A percentile compares a stretch with the other conserved stretches of the same genome.
Conservation (phyloP, 2,797 vertebrate genomes). For the Sphenopsis melanotis region DNA sequence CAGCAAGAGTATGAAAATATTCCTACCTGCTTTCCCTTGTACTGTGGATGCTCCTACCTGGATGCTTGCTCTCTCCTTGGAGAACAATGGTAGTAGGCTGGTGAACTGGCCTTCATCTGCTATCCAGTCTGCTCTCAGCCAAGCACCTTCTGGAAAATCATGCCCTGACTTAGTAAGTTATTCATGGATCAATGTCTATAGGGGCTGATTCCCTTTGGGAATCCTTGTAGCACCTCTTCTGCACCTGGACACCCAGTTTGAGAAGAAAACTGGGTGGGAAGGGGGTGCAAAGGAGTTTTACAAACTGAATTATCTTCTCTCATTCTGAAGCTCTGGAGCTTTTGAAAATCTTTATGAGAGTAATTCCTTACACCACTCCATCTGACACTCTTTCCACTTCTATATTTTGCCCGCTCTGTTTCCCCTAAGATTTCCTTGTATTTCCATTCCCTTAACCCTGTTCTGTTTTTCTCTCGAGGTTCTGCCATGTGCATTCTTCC, state of each 20-base stretch:
- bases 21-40: background rate
- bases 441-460: background rate
- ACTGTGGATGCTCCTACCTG: background rate
- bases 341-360: background rate
- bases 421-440: background rate
- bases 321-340: background rate
- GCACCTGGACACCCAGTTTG: background rate
- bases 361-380: background rate
- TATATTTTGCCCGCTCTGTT: background rate
- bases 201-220: background rate
- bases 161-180: background rate
- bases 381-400: background rate
- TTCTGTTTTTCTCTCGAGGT: slow-evolving; percentile 7
- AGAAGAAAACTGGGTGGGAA: background rate
- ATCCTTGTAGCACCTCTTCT: background rate
- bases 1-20: background rate
- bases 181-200: background rate
- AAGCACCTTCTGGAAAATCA: background rate
- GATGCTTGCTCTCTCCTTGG: background rate
- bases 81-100: background rate
- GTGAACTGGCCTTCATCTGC: background rate
- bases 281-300: background rate
- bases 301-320: background rate
- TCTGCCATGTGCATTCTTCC: slow-evolving; percentile 5
- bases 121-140: background rate